These are phyloP conservation scores for Muscina levida DNA, from an alignment of 2,888 invertebrate species.

Conservation along the genomic window DNA sequence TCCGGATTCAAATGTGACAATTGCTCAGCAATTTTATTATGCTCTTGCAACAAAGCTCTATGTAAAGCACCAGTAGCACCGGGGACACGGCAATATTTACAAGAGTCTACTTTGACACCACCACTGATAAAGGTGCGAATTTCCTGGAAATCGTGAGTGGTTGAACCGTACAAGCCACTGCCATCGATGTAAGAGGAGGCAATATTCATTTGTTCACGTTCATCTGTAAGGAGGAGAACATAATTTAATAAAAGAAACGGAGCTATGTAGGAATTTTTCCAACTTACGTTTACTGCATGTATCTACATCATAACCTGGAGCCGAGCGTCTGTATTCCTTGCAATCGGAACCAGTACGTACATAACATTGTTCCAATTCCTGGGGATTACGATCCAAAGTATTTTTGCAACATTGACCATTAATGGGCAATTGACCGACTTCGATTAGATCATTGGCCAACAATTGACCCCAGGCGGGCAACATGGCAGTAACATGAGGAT, in stretches of 20 bases:
- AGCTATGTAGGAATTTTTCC: background rate
- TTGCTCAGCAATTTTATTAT: conserved; percentile 88
- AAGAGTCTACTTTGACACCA: conserved; percentile 85
- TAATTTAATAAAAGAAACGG: background rate
- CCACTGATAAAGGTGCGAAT: conserved; percentile 87
- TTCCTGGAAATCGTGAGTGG: conserved; percentile 85
- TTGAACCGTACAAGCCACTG: conserved; percentile 89
- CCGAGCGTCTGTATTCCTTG: conserved; percentile 86
- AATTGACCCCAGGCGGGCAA: conserved; percentile 90
- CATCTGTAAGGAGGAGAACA: conserved; percentile 80
- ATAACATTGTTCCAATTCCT: conserved; percentile 82
- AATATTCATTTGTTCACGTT: conserved; percentile 91
- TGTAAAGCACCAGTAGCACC: conserved; percentile 87
- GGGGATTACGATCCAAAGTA: conserved; percentile 71
- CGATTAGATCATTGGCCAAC: conserved; percentile 86
- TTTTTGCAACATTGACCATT: conserved; percentile 75
- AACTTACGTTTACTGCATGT: conserved; percentile 84
- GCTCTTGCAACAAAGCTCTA: conserved; percentile 86
- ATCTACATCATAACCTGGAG: conserved; percentile 84
- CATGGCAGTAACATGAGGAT: conserved; percentile 89
- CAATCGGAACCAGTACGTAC: conserved; percentile 80
- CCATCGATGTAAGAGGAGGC: conserved; percentile 92
- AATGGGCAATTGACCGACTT: conserved; percentile 83
- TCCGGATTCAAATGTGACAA: conserved; percentile 86
- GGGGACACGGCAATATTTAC: conserved; percentile 84